Base-by-base conservation (phyloP, 2,888 invertebrate species). In the Anthophora plumipes region DNA sequence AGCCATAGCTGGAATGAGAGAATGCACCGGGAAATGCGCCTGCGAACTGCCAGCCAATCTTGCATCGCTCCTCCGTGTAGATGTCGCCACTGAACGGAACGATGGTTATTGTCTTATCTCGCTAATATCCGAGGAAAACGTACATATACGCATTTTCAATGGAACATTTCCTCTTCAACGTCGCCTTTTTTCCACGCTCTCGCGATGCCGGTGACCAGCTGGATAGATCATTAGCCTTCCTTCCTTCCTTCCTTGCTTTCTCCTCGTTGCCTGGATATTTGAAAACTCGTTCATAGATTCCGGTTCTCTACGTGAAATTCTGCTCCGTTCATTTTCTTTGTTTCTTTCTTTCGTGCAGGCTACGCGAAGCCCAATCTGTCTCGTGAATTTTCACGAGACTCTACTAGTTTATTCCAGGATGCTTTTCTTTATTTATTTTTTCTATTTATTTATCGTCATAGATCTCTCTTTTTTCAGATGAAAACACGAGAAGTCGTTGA, bases 1-100 rank as follows among this genome's bases (percentile, higher is more conserved):
- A 55, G 59, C 46, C 61, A 63, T 60, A 46, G 57, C 68, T 67
- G 64, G 66, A 50, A 67, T 31, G 63, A 74, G 66, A 82, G 61
- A 68, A 72, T 80, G 80, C 87, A 79, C 77, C 80, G 75, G 78
- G 78, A 82, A 71, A 82, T 69, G 87, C 87, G 87, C 85, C 86
- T 87, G 87, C 85, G 84, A 84, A 78, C 67, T 82, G 61, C 55
- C 72, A 55, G 25, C 64, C 83, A 61, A 46, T 25, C 74, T 46
- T 71, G 57, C 59, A 39, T 4, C n/a, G 31, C 1, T 37, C 5
- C 31, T 55, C 17, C 57, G 20, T 3, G 31, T 31, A 85, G 85
- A 68, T 83, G 85, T 72, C 82, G 77, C 70, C 84, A 87, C 74
- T 22, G 59, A 9, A 12, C 59, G 72, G 80, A 20, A 48, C 1